Evolutionary conservation across 2,888 invertebrate genomes (phyloP).

Genomic region (Unio delphinus): DNA sequence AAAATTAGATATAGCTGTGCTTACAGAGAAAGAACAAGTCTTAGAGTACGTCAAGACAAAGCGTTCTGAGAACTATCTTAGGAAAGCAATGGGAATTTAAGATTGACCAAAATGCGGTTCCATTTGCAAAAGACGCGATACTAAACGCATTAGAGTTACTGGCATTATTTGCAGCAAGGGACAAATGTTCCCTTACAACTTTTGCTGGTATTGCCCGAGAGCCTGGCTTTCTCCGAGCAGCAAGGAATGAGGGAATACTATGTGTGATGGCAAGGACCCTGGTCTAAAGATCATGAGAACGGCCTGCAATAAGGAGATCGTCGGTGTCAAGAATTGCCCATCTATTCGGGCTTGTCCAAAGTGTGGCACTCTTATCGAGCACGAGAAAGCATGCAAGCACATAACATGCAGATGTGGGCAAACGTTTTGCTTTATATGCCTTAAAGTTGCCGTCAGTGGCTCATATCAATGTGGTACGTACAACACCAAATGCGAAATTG

Average conservation of each 20-base stretch:
- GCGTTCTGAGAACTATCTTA: conserved; percentile 32
- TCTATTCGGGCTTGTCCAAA: conserved; percentile 39
- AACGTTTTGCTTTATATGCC: conserved; percentile 45
- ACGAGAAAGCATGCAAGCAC: conserved; percentile 38
- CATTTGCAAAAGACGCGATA: conserved; percentile 22
- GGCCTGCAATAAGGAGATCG: conserved; percentile 26
- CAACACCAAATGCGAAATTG: conserved; percentile 26
- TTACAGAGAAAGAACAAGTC: conserved; percentile 31
- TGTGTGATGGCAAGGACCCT: conserved; percentile 36
- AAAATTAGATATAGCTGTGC: no score
- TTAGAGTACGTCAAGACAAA: conserved; percentile 40
- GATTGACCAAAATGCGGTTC: conserved; percentile 36
- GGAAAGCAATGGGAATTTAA: conserved; percentile 35
- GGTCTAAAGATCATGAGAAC: conserved; percentile 26
- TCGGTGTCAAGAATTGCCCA: conserved; percentile 33
- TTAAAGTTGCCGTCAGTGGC: conserved; percentile 24
- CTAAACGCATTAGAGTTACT: conserved; percentile 23
- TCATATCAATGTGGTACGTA: conserved; percentile 27
- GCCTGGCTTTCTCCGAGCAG: conserved; percentile 19
- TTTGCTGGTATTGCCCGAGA: conserved; percentile 41
- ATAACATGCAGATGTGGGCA: conserved; percentile 42
- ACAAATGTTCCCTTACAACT: conserved; percentile 26
- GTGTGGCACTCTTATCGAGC: conserved; percentile 42
- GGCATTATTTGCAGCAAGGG: conserved; percentile 33
- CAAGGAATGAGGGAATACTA: conserved; percentile 30